Percentiles rank a stretch among this genome's conserved stretches.
phyloP scores from a whole-genome alignment of 2,113 vertebrate species.

The Arenaria interpres region DNA sequence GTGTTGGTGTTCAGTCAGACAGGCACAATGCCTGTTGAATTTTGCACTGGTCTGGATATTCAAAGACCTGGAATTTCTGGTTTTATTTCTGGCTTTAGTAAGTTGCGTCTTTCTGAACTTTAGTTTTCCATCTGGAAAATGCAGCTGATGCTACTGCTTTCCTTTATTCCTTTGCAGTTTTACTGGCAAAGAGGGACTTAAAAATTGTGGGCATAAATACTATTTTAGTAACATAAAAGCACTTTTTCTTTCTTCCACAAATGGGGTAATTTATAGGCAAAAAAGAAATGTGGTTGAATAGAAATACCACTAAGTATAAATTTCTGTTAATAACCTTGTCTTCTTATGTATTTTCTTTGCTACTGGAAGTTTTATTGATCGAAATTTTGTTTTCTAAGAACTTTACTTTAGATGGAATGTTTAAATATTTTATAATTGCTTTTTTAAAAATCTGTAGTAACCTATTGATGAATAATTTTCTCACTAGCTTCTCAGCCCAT shows the following conservation, averaged over 20 bases:
- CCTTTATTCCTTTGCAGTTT: background rate
- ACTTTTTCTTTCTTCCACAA: background rate
- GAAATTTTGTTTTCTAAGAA: background rate
- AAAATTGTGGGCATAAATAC: background rate
- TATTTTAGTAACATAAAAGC: background rate
- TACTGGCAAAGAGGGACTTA: background rate
- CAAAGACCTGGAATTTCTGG: background rate
- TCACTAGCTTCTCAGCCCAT: constrained; percentile 47
- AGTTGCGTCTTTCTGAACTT: background rate
- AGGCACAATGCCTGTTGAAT: background rate
- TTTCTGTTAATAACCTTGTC: background rate
- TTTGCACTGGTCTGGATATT: background rate
- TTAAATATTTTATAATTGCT: background rate
- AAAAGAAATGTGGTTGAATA: background rate
- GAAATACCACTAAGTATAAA: background rate
- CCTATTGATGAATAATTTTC: constrained; percentile 11
- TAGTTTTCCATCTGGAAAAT: background rate
- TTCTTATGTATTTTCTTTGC: background rate
- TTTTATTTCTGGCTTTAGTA: background rate
- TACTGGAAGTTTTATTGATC: background rate
- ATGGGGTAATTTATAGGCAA: background rate
- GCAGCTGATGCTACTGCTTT: background rate
- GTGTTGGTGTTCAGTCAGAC: background rate
- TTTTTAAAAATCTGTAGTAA: background rate
- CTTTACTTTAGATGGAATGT: background rate